Percentiles rank a stretch among this genome's conserved stretches.
phyloP scores from a whole-genome alignment of 2,888 invertebrate genomes.

The Brenthis daphne region DNA sequence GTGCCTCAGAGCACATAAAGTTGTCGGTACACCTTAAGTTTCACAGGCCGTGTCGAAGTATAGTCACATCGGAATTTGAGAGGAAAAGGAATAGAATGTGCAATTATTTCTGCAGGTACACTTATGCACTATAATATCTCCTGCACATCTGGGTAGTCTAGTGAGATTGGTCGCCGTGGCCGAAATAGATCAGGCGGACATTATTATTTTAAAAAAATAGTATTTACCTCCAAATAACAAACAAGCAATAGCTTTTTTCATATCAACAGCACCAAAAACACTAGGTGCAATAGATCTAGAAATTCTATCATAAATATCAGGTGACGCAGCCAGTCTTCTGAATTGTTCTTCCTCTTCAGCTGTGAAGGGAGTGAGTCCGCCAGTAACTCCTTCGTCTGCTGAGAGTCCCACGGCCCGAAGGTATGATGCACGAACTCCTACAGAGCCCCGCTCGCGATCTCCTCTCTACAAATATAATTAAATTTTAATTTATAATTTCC shows the following conservation, averaged over 20 bases:
- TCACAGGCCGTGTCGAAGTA: too few relatives aligned
- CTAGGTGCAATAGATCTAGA: constrained; percentile 97
- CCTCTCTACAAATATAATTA: constrained; percentile 74
- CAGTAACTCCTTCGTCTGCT: constrained; percentile 90
- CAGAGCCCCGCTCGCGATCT: constrained; percentile 88
- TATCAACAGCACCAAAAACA: constrained; percentile 96
- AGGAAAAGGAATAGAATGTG: too few relatives aligned
- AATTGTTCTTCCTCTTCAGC: constrained; percentile 86
- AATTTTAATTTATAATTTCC: too few relatives aligned
- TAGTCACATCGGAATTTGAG: too few relatives aligned
- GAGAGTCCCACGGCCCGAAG: constrained; percentile 96
- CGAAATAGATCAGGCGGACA: too few relatives aligned
- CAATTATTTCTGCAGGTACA: too few relatives aligned
- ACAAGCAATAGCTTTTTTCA: constrained; percentile 98
- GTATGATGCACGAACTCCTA: constrained; percentile 97
- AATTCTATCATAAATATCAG: constrained; percentile 94
- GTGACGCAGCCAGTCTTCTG: constrained; percentile 90
- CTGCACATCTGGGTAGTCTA: too few relatives aligned
- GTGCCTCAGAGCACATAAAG: too few relatives aligned
- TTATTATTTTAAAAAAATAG: neutral
- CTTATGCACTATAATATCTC: too few relatives aligned
- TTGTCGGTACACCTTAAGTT: too few relatives aligned
- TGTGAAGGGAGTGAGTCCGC: constrained; percentile 81
- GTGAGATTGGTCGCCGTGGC: too few relatives aligned
- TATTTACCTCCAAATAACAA: constrained; percentile 94